Conservation (phyloP, 2,888 invertebrate species). For the Athrips mouffetella region DNA sequence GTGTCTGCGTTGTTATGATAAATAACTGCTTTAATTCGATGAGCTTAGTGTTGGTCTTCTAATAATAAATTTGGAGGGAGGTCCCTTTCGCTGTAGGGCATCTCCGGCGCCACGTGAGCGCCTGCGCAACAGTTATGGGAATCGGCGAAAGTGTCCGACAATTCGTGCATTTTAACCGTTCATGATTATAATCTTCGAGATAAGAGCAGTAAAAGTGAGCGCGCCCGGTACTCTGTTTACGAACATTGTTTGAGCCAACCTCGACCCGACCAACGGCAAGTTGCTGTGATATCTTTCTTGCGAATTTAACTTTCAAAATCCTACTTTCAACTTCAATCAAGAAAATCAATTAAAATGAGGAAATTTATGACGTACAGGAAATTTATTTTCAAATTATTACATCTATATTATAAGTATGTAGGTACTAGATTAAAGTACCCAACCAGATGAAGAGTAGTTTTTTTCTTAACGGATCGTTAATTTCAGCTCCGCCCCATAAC, state of each 20-base stretch:
- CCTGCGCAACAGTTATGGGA: conserved; percentile 27
- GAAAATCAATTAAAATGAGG: neutral
- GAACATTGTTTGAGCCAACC: neutral
- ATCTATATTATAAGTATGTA: neutral
- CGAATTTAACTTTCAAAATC: conserved; percentile 3
- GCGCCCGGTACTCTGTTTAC: conserved; percentile 12
- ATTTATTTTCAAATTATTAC: neutral
- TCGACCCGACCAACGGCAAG: neutral
- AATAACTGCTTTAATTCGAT: too few relatives aligned
- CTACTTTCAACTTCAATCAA: neutral
- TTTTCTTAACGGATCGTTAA: neutral
- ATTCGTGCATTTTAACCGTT: conserved; percentile 37
- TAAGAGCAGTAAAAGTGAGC: conserved; percentile 44
- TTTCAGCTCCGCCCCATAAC: neutral
- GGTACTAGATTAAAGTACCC: neutral
- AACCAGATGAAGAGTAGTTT: neutral
- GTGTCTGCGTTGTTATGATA: too few relatives aligned
- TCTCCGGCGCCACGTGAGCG: neutral
- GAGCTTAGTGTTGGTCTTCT: neutral
- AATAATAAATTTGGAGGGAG: conserved; percentile 1
- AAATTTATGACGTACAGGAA: neutral
- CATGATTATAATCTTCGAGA: conserved; percentile 43
- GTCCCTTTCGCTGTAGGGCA: neutral
- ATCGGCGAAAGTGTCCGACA: conserved; percentile 42
- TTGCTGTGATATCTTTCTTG: neutral